Conservation (phyloP, 2,113 vertebrate species). For the Regulus satrapa region DNA sequence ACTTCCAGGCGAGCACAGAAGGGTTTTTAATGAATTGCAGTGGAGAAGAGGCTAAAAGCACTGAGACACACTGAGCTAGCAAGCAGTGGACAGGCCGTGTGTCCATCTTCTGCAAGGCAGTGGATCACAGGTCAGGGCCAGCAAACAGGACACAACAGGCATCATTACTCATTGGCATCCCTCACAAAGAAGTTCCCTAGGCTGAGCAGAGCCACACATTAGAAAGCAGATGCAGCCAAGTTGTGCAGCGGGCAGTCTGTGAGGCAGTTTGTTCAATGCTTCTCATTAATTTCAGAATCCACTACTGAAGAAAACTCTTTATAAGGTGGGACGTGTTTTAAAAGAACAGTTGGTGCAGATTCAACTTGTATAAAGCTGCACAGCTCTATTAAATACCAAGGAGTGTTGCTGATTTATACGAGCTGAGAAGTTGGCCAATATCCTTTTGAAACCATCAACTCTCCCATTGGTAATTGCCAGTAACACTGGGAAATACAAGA, state of each 20-base stretch:
- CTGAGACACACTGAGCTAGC: background rate
- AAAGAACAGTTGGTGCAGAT: constrained; percentile 29
- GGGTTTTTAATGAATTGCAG: background rate
- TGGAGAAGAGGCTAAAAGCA: background rate
- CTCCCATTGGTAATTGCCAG: background rate
- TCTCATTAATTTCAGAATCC: background rate
- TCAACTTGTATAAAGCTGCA: constrained; percentile 35
- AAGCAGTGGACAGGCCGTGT: background rate
- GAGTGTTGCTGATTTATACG: constrained; percentile 56
- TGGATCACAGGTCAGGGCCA: background rate
- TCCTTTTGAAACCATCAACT: background rate
- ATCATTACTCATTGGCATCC: background rate
- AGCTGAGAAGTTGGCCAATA: constrained; percentile 31
- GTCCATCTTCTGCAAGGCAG: background rate
- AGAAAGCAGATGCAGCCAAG: background rate
- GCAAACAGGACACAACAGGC: background rate
- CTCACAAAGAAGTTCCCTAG: background rate
- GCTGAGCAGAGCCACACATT: background rate
- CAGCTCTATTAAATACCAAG: constrained; percentile 15
- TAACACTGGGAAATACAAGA: background rate
- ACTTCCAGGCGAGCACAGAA: background rate
- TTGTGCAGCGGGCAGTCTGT: background rate
- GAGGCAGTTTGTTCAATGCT: background rate
- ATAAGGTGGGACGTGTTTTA: constrained; percentile 37
- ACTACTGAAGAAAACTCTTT: constrained; percentile 1